Evolutionary conservation across 2,888 invertebrate genomes (phyloP), one percentile per base, ranked within the genome.

Genomic region (Synanthedon vespiformis): DNA sequence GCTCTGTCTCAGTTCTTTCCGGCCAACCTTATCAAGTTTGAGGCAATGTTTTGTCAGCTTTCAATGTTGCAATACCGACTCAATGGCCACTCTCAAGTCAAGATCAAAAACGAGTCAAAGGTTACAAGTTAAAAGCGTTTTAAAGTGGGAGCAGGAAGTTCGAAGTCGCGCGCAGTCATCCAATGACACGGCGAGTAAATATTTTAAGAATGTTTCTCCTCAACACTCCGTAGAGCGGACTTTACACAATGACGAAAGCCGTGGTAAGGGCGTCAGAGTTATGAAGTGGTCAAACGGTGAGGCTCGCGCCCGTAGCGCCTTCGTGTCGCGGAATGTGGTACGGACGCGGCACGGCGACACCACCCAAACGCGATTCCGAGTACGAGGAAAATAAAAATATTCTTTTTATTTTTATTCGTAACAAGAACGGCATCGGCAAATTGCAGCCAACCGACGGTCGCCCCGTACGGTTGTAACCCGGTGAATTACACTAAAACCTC

Each of bases 311-410:
- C 64, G 61, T 55, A 75, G 70, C 82, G 84, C 80, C 85, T 64
- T 66, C 58, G 57, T 70, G 82, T 70, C 84, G 84, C 69, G 83
- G 84, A 84, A 84, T 84, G 84, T 69, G 76, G 77, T 69, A 69
- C 68, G 68, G 70, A 69, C 72, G 72, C 72, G 70, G 62, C 69
- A 64, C 65, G 63, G 62, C 70, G 72, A 74, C 77, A 72, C 68
- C 68, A 67, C 68, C 74, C 68, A 72, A 75, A 73, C 74, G 67
- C 66, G 72, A 74, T 80, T 77, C 77, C 62, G 67, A 72, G 75
- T 70, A 77, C 68, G 70, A 48, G 16, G 16, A 48, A 54, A 53
- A 59, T 54, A 57, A 56, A 51, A 55, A 13, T 13, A 44, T 44
- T 13, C 34, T 34, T 44, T 44, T 44, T 44, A 44, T 44, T 44